Evolutionary conservation across 2,888 invertebrate species (phyloP).

Genomic region (Idaea dimidiata): DNA sequence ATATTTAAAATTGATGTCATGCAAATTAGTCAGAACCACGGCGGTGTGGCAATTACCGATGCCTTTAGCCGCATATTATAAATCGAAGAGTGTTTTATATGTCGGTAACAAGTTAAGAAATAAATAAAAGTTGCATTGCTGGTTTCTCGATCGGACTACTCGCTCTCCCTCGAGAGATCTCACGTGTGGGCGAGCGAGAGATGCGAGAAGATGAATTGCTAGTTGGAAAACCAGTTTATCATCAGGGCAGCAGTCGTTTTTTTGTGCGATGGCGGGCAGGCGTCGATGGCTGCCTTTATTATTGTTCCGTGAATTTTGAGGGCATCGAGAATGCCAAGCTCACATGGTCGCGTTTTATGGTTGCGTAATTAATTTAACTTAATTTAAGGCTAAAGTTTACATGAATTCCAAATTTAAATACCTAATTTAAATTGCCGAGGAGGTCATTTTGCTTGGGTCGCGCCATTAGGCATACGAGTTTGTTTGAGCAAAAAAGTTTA

Average conservation of each 20-base stretch:
- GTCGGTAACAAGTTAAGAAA: constrained; percentile 73
- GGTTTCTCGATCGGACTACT: constrained; percentile 45
- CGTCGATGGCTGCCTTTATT: constrained; percentile 65
- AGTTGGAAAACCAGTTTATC: constrained; percentile 74
- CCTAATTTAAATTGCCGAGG: neutral
- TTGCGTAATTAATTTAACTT: constrained; percentile 15
- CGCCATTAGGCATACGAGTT: neutral
- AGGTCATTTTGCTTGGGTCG: neutral
- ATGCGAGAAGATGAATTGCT: constrained; percentile 55
- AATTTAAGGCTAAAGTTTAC: neutral
- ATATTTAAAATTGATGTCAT: constrained; percentile 63
- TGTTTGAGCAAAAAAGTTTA: neutral
- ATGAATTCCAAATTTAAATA: neutral
- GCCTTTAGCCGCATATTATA: constrained; percentile 48
- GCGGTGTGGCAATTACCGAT: constrained; percentile 56
- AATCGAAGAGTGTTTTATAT: constrained; percentile 71
- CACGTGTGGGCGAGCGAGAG: constrained; percentile 36
- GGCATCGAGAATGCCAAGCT: constrained; percentile 36
- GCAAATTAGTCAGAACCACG: constrained; percentile 56
- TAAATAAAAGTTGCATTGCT: constrained; percentile 67
- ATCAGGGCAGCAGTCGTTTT: constrained; percentile 53
- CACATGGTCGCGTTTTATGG: constrained; percentile 24
- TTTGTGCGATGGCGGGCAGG: constrained; percentile 61
- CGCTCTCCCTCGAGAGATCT: constrained; percentile 24
- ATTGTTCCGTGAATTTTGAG: constrained; percentile 60